These are phyloP conservation scores for Mythimna ferrago DNA, from an alignment of 2,888 invertebrate species.

Conservation along the genomic window DNA sequence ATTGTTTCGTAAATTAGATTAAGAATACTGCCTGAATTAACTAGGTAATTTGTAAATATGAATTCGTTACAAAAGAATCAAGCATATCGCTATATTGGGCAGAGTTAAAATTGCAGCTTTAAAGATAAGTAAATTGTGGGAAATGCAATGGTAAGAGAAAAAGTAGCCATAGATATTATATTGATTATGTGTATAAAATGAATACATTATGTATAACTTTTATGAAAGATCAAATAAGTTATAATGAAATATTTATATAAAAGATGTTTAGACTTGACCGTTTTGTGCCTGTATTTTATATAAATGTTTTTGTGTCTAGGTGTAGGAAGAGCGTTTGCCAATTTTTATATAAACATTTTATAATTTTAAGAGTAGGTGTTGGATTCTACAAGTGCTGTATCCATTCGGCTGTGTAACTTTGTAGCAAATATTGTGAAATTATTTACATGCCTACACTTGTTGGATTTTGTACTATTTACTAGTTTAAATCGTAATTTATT, in stretches of 20 bases:
- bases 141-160: conserved; percentile 50
- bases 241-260: conserved; percentile 46
- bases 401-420: conserved; percentile 71
- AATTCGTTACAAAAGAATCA: conserved; percentile 41
- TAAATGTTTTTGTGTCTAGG: conserved; percentile 72
- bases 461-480: conserved; percentile 56
- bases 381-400: conserved; percentile 64
- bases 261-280: conserved; percentile 49
- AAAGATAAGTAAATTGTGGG: conserved; percentile 39
- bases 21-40: conserved; percentile 21
- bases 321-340: conserved; percentile 76
- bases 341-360: conserved; percentile 70
- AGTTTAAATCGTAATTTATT: conserved; percentile 54
- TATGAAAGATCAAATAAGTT: conserved; percentile 45
- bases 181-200: conserved; percentile 39
- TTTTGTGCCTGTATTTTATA: conserved; percentile 74
- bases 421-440: conserved; percentile 45
- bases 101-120: conserved; percentile 52
- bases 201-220: conserved; percentile 35
- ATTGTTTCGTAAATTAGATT: conserved; percentile 29
- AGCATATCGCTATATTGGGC: conserved; percentile 35
- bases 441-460: conserved; percentile 55
- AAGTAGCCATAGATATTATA: conserved; percentile 52
- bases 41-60: conserved; percentile 24
- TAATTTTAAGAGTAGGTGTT: conserved; percentile 65